Base-by-base conservation (phyloP, 1,140 invertebrate species). In the Drosophila quadrilineata region DNA sequence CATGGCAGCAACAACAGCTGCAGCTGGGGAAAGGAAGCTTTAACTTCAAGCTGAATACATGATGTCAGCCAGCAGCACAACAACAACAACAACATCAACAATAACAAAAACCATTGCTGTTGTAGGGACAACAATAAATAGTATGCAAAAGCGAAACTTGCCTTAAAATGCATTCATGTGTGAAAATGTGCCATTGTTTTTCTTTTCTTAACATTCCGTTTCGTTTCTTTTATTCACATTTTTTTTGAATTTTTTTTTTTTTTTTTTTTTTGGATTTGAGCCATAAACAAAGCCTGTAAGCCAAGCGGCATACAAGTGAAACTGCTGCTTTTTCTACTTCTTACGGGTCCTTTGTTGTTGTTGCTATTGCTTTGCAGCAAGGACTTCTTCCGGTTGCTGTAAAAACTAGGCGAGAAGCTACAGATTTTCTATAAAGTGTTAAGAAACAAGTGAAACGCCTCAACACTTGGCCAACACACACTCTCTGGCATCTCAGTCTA, bases 161-260 rank as follows among this genome's bases (percentile, higher is more conserved):
- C 43, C 71, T 71, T 31, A 66, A 75, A 80, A 43, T 75, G 75
- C 69, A 64, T 57, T 84, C 76, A 82, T 77, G 77, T 84, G 76
- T 60, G 77, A 82, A 77, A 77, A 77, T 82, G 22, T 43, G 69
- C 73, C 64, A 84, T 84, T 82, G 76, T 82, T 77, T 54, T 43
- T 43, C n/a, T n/a, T n/a, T n/a, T n/a, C n/a, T n/a, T n/a, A n/a
- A n/a, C n/a, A n/a, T n/a, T n/a, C n/a, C n/a, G n/a, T n/a, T n/a
- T n/a, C n/a, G n/a, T n/a, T n/a, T n/a, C n/a, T n/a, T n/a, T n/a
- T n/a, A n/a, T n/a, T n/a, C n/a, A n/a, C n/a, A n/a, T 43, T 6
- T 21, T 24, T 24, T 24, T 8, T 22, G 17, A 9, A 2, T 8
- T 40, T 21, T 40, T 40, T 21, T 31, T 31, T 31, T 5, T 31